Base-by-base conservation (phyloP, 2,888 invertebrate species). In the Ormyrus labotus region DNA sequence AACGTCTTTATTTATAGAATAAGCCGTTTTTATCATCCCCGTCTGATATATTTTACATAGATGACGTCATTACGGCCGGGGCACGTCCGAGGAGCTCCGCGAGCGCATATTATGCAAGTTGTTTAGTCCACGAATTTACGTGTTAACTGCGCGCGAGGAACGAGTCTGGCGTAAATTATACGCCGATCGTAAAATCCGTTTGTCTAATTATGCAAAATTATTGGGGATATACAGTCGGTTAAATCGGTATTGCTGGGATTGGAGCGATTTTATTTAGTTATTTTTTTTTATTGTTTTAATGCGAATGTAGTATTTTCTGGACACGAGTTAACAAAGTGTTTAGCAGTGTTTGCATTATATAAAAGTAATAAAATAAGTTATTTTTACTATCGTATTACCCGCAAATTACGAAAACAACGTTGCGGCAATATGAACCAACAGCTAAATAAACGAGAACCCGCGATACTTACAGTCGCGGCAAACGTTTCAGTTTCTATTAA, bases 1-100 rank as follows among this genome's bases (percentile, higher is more conserved):
- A 58, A 70, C 69, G 69, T 70, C 58, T 70, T 70, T 70, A 70
- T 70, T 70, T 70, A 70, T 70, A 58, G 47, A 70, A 34, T 45
- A n/a, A 47, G 6, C 47, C 10, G 45, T 70, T 70, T 58, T 70
- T 70, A 8, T 13, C n/a, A 8, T 45, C 11, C 55, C 51, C 3
- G 34, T 34, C 34, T 34, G 60, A 60, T 34, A 67, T 55, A 67
- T 51, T 50, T 13, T 57, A 55, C 45, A 47, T 45, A 19, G n/a
- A 19, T 70, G 69, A 70, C 58, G 69, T 70, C 69, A 70, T 70
- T 58, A 10, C 47, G n/a, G 57, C 47, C 3, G n/a, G n/a, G 13
- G 69, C 13, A 48, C 10, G 10, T 57, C 10, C 10, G 8, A 45
- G 47, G 34, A n/a, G 48, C 13, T 0, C 19, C 19, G 4, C 10